These are phyloP conservation scores for Panthera leo DNA, from an alignment of 2,113 vertebrate species.

Conservation along the genomic window DNA sequence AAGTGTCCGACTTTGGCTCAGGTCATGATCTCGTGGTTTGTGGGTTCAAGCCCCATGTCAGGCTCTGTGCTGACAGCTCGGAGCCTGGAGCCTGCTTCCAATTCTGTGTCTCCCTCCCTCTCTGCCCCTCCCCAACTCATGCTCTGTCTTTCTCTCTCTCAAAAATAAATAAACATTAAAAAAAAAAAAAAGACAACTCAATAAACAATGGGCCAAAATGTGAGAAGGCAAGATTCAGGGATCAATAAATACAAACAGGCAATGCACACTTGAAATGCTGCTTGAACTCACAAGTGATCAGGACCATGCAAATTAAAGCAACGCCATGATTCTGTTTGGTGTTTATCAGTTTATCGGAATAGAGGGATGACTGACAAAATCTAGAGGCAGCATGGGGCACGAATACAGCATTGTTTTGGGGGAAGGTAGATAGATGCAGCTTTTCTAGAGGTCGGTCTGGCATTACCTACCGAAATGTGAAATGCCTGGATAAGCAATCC, in stretches of 20 bases:
- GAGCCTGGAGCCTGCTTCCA: no score
- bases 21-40: no score
- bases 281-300: background rate
- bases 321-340: background rate
- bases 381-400: background rate
- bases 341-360: background rate
- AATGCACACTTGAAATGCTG: background rate
- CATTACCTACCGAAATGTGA: background rate
- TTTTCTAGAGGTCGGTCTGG: background rate
- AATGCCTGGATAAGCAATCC: background rate
- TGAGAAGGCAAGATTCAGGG: background rate
- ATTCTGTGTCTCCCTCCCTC: no score
- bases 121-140: no score
- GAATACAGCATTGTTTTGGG: background rate
- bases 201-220: background rate
- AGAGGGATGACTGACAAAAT: background rate
- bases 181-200: background rate
- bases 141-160: no score
- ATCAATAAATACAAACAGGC: background rate
- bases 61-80: no score
- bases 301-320: background rate
- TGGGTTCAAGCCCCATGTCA: fast-evolving
- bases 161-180: no score
- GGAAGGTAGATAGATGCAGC: fast-evolving
- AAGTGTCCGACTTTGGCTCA: no score